phyloP scores from a whole-genome alignment of 2,888 invertebrate species.

The Horisme vitalbata region DNA sequence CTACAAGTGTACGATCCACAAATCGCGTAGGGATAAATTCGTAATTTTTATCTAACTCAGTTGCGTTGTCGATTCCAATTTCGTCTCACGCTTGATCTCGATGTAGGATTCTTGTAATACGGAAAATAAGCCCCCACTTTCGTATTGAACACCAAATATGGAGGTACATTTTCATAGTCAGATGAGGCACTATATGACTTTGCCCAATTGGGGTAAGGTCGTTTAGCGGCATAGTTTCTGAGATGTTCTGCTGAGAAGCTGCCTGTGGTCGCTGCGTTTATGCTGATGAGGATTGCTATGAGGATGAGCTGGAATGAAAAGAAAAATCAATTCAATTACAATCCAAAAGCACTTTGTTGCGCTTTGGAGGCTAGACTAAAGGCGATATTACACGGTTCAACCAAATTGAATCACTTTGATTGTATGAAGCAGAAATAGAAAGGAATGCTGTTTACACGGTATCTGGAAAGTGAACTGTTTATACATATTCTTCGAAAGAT shows the following conservation, averaged over 20 bases:
- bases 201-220: slow-evolving; percentile 45
- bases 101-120: slow-evolving; percentile 59
- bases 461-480: no score
- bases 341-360: no score
- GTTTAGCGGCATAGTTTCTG: slow-evolving; percentile 34
- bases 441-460: no score
- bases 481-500: no score
- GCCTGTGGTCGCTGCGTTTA: slow-evolving; percentile 14
- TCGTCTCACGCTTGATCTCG: slow-evolving; percentile 40
- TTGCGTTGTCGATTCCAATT: slow-evolving; percentile 28
- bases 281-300: slow-evolving; percentile 27
- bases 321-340: not conserved
- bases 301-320: slow-evolving; percentile 41
- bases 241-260: not conserved
- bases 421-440: no score
- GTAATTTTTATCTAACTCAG: not conserved
- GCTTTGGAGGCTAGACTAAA: no score
- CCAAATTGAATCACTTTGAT: no score
- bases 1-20: no score
- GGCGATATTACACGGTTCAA: no score
- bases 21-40: no score
- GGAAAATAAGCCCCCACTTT: slow-evolving; percentile 67
- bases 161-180: slow-evolving; percentile 46
- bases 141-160: slow-evolving; percentile 67
- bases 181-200: slow-evolving; percentile 31